Evolutionary conservation across 2,797 vertebrate genomes (phyloP).

Genomic region (Myripristis murdjan): DNA sequence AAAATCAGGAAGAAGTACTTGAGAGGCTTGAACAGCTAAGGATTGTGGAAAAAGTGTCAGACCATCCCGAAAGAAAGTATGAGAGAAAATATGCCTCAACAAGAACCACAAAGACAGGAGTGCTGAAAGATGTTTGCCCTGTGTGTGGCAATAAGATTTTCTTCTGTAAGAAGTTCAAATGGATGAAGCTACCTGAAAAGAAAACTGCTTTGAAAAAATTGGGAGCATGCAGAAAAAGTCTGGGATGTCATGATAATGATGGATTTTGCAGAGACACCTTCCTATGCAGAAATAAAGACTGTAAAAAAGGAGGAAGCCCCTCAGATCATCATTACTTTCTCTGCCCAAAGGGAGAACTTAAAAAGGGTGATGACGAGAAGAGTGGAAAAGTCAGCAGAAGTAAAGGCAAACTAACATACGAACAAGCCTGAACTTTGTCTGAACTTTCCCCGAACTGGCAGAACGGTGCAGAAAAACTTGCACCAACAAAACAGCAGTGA

Average conservation of each 20-base stretch:
- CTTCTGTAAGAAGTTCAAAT: no score
- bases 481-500: neutral
- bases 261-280: neutral
- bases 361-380: neutral
- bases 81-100: neutral
- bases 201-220: neutral
- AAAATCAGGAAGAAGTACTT: no score
- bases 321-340: slow-evolving; percentile 1
- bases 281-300: slow-evolving; percentile 2
- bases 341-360: neutral
- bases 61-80: no score
- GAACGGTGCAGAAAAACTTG: neutral
- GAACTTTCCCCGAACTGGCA: no score
- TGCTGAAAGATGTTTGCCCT: neutral
- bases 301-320: neutral
- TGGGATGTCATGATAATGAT: neutral
- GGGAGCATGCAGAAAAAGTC: neutral
- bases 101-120: neutral
- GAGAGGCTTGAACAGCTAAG: no score
- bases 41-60: no score
- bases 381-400: no score
- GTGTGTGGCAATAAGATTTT: neutral
- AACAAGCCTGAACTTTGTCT: no score
- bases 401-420: no score
- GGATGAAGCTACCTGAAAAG: no score